Base-by-base conservation (phyloP, 2,797 vertebrate genomes). In the Liasis olivaceus region DNA sequence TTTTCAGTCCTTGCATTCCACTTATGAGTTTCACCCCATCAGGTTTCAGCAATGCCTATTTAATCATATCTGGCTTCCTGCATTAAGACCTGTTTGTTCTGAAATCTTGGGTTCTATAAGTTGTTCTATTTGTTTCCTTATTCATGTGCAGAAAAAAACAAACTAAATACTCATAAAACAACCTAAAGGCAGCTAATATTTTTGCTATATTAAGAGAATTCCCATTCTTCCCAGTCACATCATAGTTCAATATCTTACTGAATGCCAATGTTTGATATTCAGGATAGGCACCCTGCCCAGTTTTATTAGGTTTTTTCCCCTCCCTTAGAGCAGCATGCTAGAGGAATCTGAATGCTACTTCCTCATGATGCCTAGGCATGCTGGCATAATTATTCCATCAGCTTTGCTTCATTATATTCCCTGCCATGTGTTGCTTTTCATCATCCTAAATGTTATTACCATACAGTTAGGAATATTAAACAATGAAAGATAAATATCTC, bases 401-500 rank as follows among this genome's bases (percentile, higher is more conserved):
- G 58, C 15, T 90, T 84, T 84, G 24, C 89, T 60, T 81, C 56
- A 63, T 90, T 90, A 90, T 84, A 90, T 84, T 60, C 77, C 24
- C 42, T 90, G 26, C 89, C 72, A 90, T 63, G 15, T 85, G 58
- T 63, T 90, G 36, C 59, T 90, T 85, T 90, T 51, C 89, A 90
- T 90, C 58, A 63, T 84, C 72, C 62, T 85, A 84, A 90, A 90
- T 85, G 15, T 63, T 84, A 90, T 62, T 59, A 90, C 11, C 72
- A 85, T 63, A 85, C 36, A 85, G 72, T 77, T 84, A 62, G 42
- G 59, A 90, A 90, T 85, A 85, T 63, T 90, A 85, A 63, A 90
- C 36, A 90, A 85, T 51, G 36, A 60, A 47, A 90, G 58, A 90
- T 90, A 84, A 85, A 2, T 62, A 63, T 62, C 31, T 62, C 28